Evolutionary conservation across 2,113 vertebrate species (phyloP).

Genomic region (Syrrhaptes paradoxus): DNA sequence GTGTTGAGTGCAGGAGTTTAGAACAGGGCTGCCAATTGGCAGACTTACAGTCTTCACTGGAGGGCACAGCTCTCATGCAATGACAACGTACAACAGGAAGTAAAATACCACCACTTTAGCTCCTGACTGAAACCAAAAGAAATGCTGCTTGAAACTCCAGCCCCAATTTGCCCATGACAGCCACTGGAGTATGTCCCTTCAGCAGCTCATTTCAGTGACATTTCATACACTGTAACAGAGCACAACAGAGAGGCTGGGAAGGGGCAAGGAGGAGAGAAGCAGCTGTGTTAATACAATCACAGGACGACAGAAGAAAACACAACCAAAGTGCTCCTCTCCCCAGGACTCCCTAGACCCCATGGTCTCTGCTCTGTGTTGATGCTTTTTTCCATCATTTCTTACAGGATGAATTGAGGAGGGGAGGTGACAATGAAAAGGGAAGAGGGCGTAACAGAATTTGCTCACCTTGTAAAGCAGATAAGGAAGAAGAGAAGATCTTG

Average conservation of each 20-base stretch:
- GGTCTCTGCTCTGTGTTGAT: not conserved
- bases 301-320: not conserved
- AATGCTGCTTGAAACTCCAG: not conserved
- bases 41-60: not conserved
- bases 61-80: not conserved
- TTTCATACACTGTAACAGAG: not conserved
- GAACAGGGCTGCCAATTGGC: not conserved
- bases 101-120: not conserved
- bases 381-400: not conserved
- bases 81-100: not conserved
- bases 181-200: not conserved
- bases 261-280: not conserved
- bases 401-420: not conserved
- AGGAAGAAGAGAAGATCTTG: conserved; percentile 2
- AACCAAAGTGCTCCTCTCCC: not conserved
- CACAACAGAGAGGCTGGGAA: not conserved
- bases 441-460: not conserved
- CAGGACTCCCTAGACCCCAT: not conserved
- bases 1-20: not conserved
- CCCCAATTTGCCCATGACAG: not conserved
- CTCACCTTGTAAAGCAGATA: conserved; percentile 33
- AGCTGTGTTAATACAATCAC: not conserved
- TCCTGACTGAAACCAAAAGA: not conserved
- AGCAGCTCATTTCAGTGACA: not conserved
- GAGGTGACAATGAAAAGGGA: not conserved